Evolutionary conservation across 2,113 vertebrate genomes (phyloP), one percentile per base, ranked within the genome.

Genomic region (Hippocampus comes): DNA sequence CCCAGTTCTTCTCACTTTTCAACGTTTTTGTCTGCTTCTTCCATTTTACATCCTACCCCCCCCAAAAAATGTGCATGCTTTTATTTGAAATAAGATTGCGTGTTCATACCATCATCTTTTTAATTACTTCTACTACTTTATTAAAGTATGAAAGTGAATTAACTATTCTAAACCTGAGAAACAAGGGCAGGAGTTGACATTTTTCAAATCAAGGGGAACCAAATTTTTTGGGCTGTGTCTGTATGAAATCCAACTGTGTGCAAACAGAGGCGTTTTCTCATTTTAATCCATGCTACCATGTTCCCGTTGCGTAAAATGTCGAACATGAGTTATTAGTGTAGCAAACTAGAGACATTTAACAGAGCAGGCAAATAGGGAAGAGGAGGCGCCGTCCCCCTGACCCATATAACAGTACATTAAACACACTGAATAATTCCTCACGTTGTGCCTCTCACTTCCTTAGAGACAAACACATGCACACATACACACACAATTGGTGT

Each of bases 341-440:
- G 68, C 65, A 43, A 57, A 76, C 66, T 60, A 67, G 42, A 70
- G 72, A 61, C 73, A 64, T 67, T 76, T 68, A 78, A 76, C 42
- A 70, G 73, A 0, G 53, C 55, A 46, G 23, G 66, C 69, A 71
- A 81, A 75, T 68, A 68, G 71, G 25, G 21, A 43, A n/a, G 53
- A 75, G 43, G 49, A 41, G 60, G 53, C 34, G 53, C 53, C 69
- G 69, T 72, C 49, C 53, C 74, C 55, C 68, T 81, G 61, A 83
- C 73, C 73, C 68, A 78, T 20, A 84, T 86, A 71, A 76, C 51
- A 81, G 5, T 14, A 70, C 57, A 71, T 80, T 81, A 69, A 76
- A 80, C 66, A 48, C 60, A 76, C 59, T n/a, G 68, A 74, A 65
- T 60, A 43, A 41, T 68, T 15, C 42, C 14, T 5, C 2, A 20